These are phyloP conservation scores for Polietes domitor DNA, from an alignment of 2,888 invertebrate species.

Conservation along the genomic window DNA sequence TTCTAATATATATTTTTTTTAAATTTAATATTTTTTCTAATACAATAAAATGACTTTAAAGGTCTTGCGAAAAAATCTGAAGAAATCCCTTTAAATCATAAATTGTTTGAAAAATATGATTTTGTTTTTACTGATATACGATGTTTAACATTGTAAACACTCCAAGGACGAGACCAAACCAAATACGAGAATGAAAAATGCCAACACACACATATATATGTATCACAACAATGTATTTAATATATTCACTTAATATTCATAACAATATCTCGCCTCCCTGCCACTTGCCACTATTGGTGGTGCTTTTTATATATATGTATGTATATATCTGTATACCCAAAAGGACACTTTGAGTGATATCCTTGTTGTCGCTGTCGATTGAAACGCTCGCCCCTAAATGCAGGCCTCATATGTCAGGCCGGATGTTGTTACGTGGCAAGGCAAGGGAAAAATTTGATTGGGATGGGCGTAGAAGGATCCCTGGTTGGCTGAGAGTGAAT, in stretches of 20 bases:
- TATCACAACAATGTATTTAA: background rate
- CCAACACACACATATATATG: background rate
- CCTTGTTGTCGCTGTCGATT: background rate
- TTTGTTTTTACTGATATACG: no score
- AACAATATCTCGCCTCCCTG: background rate
- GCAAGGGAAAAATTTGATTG: background rate
- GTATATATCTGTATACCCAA: background rate
- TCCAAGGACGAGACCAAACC: no score
- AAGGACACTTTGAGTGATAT: background rate
- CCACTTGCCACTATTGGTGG: no score
- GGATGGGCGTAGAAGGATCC: background rate
- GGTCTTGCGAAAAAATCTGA: no score
- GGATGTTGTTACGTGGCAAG: background rate
- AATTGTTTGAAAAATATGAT: no score
- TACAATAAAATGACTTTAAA: no score
- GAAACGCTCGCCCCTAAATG: background rate
- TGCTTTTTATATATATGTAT: no score
- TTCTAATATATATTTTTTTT: no score
- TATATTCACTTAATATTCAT: conserved; percentile 13
- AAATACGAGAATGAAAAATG: no score
- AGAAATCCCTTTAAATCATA: no score
- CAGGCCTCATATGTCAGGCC: conserved; percentile 1
- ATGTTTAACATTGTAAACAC: no score
- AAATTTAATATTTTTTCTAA: no score
- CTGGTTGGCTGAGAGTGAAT: background rate